Base-by-base conservation (phyloP, 2,888 invertebrate species). In the Pterostichus niger region DNA sequence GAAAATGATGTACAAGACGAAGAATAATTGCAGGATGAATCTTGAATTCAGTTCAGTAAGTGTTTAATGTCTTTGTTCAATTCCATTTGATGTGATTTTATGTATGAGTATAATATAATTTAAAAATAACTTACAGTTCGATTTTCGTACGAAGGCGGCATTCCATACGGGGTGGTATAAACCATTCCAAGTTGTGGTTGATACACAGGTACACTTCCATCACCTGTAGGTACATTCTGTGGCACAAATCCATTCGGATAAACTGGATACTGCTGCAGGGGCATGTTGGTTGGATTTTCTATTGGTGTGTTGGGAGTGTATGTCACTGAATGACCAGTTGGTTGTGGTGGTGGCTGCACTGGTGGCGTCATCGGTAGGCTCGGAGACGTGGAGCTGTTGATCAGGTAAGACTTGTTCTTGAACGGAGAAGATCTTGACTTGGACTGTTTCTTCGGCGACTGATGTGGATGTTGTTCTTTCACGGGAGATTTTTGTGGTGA, bases 321-420 rank as follows among this genome's bases (percentile, higher is more conserved):
- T 7, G 56, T 40, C 76, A 56, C 85, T 61, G 85, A 84, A 68
- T 77, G 84, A 84, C 44, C 84, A 82, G 56, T 84, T 83, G 24
- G 79, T n/a, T 13, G 54, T 52, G 11, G 56, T 15, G 59, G 81
- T 15, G 59, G 81, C 15, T 84, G 84, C n/a, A 86, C 84, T 35
- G 88, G 87, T 24, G 89, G 89, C 5, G 89, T 87, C 85, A 87
- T 89, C 13, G 90, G 90, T 85, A 90, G 86, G 85, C 88, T 90
- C 9, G 90, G 90, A 85, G 90, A 90, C 0, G 90, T 90, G 2
- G 90, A 87, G 83, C 87, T 88, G 84, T 89, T 89, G 6, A 87
- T 89, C 10, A 88, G 80, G 40, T 40, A 40, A 0, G 86, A 86
- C 83, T 88, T 88, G 73, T 86, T 87, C 54, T 86, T 85, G 3